Conservation (phyloP, 2,797 vertebrate genomes). For the Hapalemur alaotrensis region DNA sequence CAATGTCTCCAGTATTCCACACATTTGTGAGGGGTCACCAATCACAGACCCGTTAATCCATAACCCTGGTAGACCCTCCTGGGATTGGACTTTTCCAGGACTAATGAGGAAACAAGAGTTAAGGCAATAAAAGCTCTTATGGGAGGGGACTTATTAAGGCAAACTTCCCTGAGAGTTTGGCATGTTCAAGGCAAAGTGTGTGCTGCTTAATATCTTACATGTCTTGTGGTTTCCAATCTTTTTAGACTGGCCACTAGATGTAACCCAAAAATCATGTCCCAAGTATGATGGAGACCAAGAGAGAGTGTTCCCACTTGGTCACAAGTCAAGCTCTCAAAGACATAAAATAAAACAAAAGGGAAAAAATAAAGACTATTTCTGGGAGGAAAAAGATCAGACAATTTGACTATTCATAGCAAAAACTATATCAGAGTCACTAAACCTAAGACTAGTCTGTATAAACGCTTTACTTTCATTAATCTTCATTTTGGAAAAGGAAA, state of each 20-base stretch:
- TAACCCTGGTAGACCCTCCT: background rate
- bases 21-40: background rate
- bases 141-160: background rate
- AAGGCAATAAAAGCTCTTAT: background rate
- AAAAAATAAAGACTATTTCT: background rate
- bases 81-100: background rate
- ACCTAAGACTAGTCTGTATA: background rate
- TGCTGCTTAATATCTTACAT: background rate
- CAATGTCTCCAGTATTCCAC: background rate
- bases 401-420: background rate
- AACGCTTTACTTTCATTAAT: background rate
- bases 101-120: background rate
- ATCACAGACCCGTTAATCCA: background rate
- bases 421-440: background rate
- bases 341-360: background rate
- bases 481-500: background rate
- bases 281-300: background rate
- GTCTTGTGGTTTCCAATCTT: background rate
- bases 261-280: background rate
- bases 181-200: background rate
- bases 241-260: background rate
- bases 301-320: background rate
- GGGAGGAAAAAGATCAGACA: background rate
- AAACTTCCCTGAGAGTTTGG: background rate
- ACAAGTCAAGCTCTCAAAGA: background rate